Percentiles rank a stretch among this genome's conserved stretches.
phyloP scores from a whole-genome alignment of 2,113 vertebrate species.

The Dissostichus mawsoni region DNA sequence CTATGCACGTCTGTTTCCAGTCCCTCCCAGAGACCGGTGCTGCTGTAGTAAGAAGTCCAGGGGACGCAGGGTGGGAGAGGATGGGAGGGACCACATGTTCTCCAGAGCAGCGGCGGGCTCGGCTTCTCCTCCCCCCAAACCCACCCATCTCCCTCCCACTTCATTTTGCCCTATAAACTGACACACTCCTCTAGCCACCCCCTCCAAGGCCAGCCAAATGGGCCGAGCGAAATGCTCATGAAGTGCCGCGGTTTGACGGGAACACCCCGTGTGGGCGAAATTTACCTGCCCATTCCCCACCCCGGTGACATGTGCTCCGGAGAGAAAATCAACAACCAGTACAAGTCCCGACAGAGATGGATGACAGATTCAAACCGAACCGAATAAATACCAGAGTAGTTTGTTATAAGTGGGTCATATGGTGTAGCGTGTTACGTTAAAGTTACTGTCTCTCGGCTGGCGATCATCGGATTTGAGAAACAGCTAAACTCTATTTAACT shows the following conservation, averaged over 20 bases:
- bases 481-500: conserved; percentile 28
- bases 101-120: conserved; percentile 74
- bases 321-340: conserved; percentile 76
- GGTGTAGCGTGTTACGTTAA: neutral
- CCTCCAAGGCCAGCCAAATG: conserved; percentile 83
- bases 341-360: conserved; percentile 1
- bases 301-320: conserved; percentile 82
- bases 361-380: neutral
- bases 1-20: neutral
- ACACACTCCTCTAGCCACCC: conserved; percentile 79
- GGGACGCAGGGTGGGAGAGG: conserved; percentile 65
- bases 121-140: conserved; percentile 80
- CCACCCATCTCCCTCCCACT: conserved; percentile 83
- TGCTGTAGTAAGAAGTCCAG: conserved; percentile 36
- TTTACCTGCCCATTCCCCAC: conserved; percentile 82
- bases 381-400: neutral
- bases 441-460: neutral
- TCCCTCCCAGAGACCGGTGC: neutral
- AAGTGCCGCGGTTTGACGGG: conserved; percentile 76
- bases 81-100: conserved; percentile 81
- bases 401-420: too few species aligned
- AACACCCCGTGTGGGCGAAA: conserved; percentile 84
- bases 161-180: conserved; percentile 82
- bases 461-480: neutral
- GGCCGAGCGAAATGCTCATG: conserved; percentile 75